Evolutionary conservation across 2,888 invertebrate genomes (phyloP), one percentile per base, ranked within the genome.

Genomic region (Lasioglossum zephyrum): DNA sequence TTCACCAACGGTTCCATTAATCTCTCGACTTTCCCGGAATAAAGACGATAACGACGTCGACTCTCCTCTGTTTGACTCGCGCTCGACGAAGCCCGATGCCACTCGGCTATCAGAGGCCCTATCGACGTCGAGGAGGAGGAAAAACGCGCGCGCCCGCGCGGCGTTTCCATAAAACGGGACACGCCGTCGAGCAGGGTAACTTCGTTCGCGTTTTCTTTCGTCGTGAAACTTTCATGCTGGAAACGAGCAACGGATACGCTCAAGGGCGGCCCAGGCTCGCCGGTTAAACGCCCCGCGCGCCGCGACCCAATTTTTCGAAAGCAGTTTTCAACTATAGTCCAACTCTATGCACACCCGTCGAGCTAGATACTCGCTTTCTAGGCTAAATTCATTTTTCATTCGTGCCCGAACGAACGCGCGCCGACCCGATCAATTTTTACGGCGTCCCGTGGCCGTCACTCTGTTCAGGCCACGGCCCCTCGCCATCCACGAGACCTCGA

Each of bases 271-370:
- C 57, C 79, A 31, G 26, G 77, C 36, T 74, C 57, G 78, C 78
- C 53, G 53, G 66, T 66, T 69, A 80, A 74, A 53, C 53, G 53
- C 22, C 53, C 22, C 53, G 53, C 49, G 49, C 49, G 49, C 75
- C 77, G 82, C 87, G 87, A 87, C 87, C 87, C 80, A 87, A 83
- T 87, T 87, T 87, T 86, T 86, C 87, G 44, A 86, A 87, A 83
- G 82, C 66, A 75, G 75, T 83, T 87, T 82, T 82, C 78, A 86
- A 75, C 87, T 87, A 87, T 86, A 86, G 82, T 77, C 77, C 11
- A 44, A 80, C 66, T 69, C 79, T 87, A 79, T 77, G 74, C 72
- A 79, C 66, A 31, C 57, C 31, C 66, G 36, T 76, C 41, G 79
- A n/a, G 73, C 72, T 53, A 49, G 69, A 60, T 73, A 75, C 57